Evolutionary conservation across 1,140 invertebrate genomes (phyloP), one percentile per base, ranked within the genome.

Genomic region (Phymastichus coffea): DNA sequence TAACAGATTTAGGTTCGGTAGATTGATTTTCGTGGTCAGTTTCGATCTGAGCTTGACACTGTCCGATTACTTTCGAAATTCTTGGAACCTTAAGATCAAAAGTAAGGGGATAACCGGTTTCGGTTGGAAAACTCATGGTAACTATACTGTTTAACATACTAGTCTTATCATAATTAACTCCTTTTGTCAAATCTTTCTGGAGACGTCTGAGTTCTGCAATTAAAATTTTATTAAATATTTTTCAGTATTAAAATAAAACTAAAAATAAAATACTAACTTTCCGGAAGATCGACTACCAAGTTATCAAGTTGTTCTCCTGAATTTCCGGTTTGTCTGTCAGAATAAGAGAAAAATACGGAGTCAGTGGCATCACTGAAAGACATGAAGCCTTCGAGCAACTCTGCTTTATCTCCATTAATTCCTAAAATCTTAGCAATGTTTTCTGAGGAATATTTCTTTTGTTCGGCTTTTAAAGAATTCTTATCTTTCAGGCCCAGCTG

Each of bases 51-150:
- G 10, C 1, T 4, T 22, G 15, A 1, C 9, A 7, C 2, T 47
- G 17, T 14, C 44, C 56, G 37, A 78, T 75, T 9, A 83, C 15
- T 38, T 70, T 76, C 0, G 77, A 9, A 4, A 87, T 49, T 0
- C 75, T 74, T 1, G 87, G 86, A 23, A 70, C 67, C 49, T 83
- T 81, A 37, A 85, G 80, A 17, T 79, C 82, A 72, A 80, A 87
- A 43, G 84, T 70, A 64, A 87, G 87, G 20, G 87, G 87, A 48
- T 89, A 76, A 71, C 88, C 88, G 57, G 80, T 84, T 60, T 83
- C 84, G 12, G 85, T 81, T 2, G 88, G 87, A 78, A 88, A 86
- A 70, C 83, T 83, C 2, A 88, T 67, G 1, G 80, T 80, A 1
- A 84, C 66, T 44, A 81, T 79, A 12, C 76, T 69, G 51, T 81